These are phyloP conservation scores for Lagodon rhomboides DNA, from an alignment of 2,797 vertebrate genomes.

Conservation along the genomic window DNA sequence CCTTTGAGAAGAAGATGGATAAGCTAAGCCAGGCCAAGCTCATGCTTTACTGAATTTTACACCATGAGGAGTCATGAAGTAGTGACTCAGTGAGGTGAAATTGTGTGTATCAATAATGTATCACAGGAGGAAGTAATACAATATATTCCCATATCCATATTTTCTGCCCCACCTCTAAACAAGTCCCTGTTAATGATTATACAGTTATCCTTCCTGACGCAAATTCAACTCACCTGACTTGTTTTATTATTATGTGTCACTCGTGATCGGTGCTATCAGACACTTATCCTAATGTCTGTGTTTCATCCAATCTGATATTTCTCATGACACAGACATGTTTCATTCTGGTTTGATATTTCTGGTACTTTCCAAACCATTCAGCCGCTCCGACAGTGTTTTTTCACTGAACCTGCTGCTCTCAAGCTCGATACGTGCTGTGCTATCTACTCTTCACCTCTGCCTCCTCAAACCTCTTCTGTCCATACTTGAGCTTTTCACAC, in stretches of 20 bases:
- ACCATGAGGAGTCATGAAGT: no score
- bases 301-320: background rate
- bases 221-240: background rate
- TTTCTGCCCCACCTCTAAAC: no score
- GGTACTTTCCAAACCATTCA: background rate
- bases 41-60: no score
- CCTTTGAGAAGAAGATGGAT: no score
- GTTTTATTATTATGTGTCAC: background rate
- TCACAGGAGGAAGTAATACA: no score
- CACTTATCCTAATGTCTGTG: background rate
- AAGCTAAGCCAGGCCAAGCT: no score
- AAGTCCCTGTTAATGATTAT: no score
- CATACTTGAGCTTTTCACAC: background rate
- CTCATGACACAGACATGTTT: background rate
- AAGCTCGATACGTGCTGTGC: background rate
- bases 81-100: no score
- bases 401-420: background rate
- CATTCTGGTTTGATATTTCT: background rate
- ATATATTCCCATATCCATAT: no score
- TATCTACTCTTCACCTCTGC: conserved; percentile 19
- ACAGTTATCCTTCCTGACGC: background rate
- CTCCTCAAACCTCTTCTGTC: conserved; percentile 6
- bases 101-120: no score
- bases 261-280: background rate
- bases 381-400: background rate